These are phyloP conservation scores for Patella pellucida DNA, from an alignment of 2,888 invertebrate species.

Conservation along the genomic window DNA sequence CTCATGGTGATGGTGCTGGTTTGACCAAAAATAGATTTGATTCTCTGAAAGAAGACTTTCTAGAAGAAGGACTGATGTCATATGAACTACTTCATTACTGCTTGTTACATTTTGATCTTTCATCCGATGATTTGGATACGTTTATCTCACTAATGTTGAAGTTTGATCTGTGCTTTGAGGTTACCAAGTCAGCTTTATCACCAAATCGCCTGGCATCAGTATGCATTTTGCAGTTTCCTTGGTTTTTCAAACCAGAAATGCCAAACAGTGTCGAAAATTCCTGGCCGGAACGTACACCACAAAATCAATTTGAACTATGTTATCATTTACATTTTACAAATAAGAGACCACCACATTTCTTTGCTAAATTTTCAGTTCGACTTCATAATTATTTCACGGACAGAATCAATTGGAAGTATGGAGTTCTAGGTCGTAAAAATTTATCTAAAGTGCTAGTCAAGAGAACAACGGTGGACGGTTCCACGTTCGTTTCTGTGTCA, in stretches of 20 bases:
- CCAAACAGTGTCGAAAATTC: slow-evolving; percentile 43
- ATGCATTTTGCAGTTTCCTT: slow-evolving; percentile 59
- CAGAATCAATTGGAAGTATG: slow-evolving; percentile 60
- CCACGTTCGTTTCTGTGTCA: slow-evolving; percentile 44
- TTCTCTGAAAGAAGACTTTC: slow-evolving; percentile 52
- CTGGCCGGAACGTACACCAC: slow-evolving; percentile 48
- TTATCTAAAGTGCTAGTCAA: slow-evolving; percentile 48
- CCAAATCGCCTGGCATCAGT: slow-evolving; percentile 45
- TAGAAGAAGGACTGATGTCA: slow-evolving; percentile 56
- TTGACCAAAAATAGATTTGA: slow-evolving; percentile 37
- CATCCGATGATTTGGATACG: slow-evolving; percentile 51
- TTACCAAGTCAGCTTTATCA: slow-evolving; percentile 40
- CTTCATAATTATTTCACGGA: slow-evolving; percentile 48
- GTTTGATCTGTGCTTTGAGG: slow-evolving; percentile 63
- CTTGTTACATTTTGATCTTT: slow-evolving; percentile 54
- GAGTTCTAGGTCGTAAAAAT: slow-evolving; percentile 55
- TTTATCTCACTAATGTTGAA: slow-evolving; percentile 59
- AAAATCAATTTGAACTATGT: slow-evolving; percentile 39
- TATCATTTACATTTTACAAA: slow-evolving; percentile 53
- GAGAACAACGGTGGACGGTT: slow-evolving; percentile 34
- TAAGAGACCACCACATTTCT: slow-evolving; percentile 60
- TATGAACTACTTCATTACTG: slow-evolving; percentile 54
- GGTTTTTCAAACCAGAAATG: slow-evolving; percentile 53
- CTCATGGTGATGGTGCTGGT: slow-evolving; percentile 41
- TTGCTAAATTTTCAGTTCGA: slow-evolving; percentile 60